These are phyloP conservation scores for Oriolus oriolus DNA, from an alignment of 2,113 vertebrate species.

Conservation along the genomic window DNA sequence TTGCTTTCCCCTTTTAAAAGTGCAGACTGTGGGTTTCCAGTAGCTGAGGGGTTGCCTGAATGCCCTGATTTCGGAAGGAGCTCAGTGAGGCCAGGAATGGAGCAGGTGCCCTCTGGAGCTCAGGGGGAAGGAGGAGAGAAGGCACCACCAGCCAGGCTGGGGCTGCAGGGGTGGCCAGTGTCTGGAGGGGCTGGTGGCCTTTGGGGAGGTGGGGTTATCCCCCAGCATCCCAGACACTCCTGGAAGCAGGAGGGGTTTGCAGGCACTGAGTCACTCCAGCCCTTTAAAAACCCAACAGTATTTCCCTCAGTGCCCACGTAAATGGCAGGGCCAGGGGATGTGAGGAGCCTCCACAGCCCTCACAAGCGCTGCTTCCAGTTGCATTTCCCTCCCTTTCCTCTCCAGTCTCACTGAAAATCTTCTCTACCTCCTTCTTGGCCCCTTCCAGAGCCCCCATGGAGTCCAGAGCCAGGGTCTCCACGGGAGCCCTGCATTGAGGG, in stretches of 20 bases:
- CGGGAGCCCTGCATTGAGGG: background rate
- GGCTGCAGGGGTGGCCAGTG: too few relatives aligned
- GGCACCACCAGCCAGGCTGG: background rate
- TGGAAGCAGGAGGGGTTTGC: background rate
- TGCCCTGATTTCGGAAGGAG: background rate
- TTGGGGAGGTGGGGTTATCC: background rate
- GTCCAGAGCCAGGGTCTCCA: fast-evolving
- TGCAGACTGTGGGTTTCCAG: background rate
- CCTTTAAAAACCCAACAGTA: background rate
- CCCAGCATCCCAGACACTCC: background rate
- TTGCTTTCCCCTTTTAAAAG: background rate
- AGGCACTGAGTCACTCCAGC: background rate
- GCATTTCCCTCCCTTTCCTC: background rate
- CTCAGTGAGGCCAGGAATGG: background rate
- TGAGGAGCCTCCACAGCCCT: background rate
- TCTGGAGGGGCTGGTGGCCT: background rate
- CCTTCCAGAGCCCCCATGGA: background rate
- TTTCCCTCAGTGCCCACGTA: background rate
- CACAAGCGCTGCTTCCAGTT: background rate
- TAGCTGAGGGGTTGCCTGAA: background rate
- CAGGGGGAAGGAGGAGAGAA: background rate
- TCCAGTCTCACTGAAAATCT: background rate
- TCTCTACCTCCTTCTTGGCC: background rate
- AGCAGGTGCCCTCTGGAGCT: background rate
- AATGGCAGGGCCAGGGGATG: background rate